Percentiles rank a stretch among this genome's conserved stretches.
Evolutionary conservation across 2,888 invertebrate species (phyloP).

Genomic region (Protodeltote pygarga): DNA sequence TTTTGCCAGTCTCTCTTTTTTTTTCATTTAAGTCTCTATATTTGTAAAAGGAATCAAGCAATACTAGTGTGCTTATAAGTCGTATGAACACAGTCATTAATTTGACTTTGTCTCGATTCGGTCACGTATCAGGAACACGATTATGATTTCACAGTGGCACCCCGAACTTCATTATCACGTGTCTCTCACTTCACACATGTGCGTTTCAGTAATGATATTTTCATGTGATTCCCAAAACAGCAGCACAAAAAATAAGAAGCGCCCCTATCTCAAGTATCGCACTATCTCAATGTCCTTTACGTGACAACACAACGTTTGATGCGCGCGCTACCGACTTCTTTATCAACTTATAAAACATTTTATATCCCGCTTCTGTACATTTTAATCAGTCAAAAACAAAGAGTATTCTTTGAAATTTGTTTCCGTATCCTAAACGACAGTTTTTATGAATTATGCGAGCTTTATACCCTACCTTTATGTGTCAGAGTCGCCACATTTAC

Average conservation of each 20-base stretch:
- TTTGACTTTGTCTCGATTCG: constrained; percentile 43
- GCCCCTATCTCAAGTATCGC: constrained; percentile 71
- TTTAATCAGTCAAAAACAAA: constrained; percentile 79
- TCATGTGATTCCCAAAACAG: constrained; percentile 74
- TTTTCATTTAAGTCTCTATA: no score
- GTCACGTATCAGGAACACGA: constrained; percentile 64
- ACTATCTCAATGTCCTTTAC: constrained; percentile 78
- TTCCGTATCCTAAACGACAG: constrained; percentile 73
- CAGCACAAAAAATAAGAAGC: constrained; percentile 74
- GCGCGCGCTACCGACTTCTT: constrained; percentile 71
- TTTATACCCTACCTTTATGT: constrained; percentile 53
- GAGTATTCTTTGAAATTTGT: constrained; percentile 77
- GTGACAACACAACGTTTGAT: constrained; percentile 78
- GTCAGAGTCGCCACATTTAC: constrained; percentile 44
- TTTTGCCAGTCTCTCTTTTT: no score
- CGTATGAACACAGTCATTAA: constrained; percentile 13
- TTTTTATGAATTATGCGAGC: constrained; percentile 67
- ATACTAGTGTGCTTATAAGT: constrained; percentile 18
- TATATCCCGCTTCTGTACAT: constrained; percentile 81
- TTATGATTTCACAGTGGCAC: constrained; percentile 69
- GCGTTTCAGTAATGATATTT: constrained; percentile 66
- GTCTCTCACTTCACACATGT: constrained; percentile 69
- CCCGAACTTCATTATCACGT: constrained; percentile 67
- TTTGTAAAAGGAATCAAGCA: no score
- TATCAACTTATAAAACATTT: constrained; percentile 76